Conservation (phyloP, 2,797 vertebrate species). For the Arctocebus calabarensis region DNA sequence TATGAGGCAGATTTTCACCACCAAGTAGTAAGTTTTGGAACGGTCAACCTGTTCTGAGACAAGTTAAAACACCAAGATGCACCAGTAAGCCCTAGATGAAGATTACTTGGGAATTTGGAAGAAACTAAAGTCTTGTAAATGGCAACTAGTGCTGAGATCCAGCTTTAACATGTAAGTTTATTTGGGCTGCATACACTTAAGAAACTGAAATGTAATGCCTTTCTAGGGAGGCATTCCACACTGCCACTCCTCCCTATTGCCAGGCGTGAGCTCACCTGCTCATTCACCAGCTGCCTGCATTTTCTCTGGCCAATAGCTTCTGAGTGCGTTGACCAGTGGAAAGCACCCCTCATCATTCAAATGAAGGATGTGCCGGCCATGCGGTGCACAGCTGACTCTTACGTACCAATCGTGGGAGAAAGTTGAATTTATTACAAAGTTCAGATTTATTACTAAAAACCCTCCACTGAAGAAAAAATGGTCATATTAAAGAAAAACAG, state of each 20-base stretch:
- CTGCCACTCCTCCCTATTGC: fast-evolving
- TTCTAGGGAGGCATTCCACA: not conserved
- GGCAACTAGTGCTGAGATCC: too few relatives aligned
- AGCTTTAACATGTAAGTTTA: not conserved
- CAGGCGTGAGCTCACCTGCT: not conserved
- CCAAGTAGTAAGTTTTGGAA: not conserved
- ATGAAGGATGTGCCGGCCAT: not conserved
- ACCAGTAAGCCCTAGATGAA: not conserved
- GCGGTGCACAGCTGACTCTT: not conserved
- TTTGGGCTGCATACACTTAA: not conserved
- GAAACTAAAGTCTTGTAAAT: not conserved
- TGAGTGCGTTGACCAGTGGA: not conserved
- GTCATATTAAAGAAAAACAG: not conserved
- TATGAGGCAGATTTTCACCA: not conserved
- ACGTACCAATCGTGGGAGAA: not conserved
- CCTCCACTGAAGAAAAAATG: not conserved
- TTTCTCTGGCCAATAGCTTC: not conserved
- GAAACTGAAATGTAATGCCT: not conserved
- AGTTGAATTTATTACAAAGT: not conserved
- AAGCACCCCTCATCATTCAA: not conserved
- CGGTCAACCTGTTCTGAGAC: too few relatives aligned
- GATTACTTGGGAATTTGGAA: not conserved
- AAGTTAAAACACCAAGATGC: not conserved
- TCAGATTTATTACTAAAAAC: not conserved
- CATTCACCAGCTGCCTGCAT: not conserved